These are phyloP conservation scores for Lasioglossum baleicum DNA, from an alignment of 1,140 invertebrate species.

Conservation along the genomic window DNA sequence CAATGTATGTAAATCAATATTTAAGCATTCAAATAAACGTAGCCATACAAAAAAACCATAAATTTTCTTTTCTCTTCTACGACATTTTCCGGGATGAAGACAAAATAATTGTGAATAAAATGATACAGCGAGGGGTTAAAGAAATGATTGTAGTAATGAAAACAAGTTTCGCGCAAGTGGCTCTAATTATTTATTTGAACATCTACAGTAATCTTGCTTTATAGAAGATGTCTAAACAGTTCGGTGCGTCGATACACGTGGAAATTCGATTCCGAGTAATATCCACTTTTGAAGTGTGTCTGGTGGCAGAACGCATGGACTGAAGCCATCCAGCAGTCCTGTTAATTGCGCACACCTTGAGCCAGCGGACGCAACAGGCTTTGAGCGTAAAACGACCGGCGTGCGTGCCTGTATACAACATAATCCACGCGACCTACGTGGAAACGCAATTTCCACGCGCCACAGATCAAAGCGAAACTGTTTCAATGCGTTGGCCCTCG, in stretches of 20 bases:
- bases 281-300: not conserved
- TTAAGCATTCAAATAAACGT: too few relatives aligned
- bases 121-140: too few relatives aligned
- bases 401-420: not conserved
- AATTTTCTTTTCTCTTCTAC: too few relatives aligned
- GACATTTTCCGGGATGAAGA: too few relatives aligned
- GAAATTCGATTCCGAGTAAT: not conserved
- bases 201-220: too few relatives aligned
- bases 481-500: slow-evolving; percentile 51
- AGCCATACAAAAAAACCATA: too few relatives aligned
- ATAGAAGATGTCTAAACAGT: too few relatives aligned
- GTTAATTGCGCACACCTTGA: not conserved
- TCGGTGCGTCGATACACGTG: not conserved
- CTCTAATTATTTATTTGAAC: too few relatives aligned
- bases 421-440: not conserved
- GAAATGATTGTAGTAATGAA: too few relatives aligned
- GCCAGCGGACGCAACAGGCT: slow-evolving; percentile 30
- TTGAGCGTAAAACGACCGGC: not conserved
- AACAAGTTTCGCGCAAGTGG: too few relatives aligned
- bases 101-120: too few relatives aligned
- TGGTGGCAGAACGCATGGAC: not conserved
- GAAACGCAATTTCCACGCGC: slow-evolving; percentile 62
- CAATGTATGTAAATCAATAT: too few relatives aligned
- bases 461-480: slow-evolving; percentile 62
- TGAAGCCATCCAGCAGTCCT: not conserved